phyloP scores from a whole-genome alignment of 2,888 invertebrate species.

The Plagodis dolabraria region DNA sequence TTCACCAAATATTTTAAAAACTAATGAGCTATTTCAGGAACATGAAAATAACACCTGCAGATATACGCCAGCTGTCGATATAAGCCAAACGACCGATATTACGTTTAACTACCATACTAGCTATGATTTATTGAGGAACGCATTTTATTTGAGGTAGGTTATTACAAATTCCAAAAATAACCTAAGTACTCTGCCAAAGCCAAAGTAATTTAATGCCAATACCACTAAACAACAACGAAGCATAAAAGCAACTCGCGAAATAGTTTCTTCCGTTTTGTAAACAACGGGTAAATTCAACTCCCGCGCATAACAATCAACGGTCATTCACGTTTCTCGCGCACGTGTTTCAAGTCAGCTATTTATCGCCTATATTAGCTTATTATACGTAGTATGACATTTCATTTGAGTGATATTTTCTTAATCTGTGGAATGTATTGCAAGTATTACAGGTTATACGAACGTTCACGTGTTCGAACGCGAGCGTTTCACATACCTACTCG shows the following conservation, averaged over 20 bases:
- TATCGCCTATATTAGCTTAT: background rate
- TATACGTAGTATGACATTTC: no score
- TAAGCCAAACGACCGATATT: no score
- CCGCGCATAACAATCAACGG: conserved; percentile 27
- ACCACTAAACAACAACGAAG: conserved; percentile 4
- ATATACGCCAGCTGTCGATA: no score
- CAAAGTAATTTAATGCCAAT: conserved; percentile 38
- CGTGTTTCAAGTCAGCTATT: conserved; percentile 46
- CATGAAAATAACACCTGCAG: no score
- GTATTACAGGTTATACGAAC: background rate
- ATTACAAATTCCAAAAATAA: conserved; percentile 31
- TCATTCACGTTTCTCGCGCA: conserved; percentile 49
- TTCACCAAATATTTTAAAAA: no score
- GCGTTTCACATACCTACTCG: no score
- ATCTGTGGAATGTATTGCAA: background rate
- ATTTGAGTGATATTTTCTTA: no score
- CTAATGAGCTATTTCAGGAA: no score
- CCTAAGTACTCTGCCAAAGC: conserved; percentile 18
- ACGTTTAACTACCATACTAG: no score
- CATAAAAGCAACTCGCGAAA: conserved; percentile 28
- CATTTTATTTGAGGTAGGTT: conserved; percentile 48
- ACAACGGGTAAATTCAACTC: conserved; percentile 36
- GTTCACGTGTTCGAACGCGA: no score
- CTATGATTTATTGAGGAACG: background rate
- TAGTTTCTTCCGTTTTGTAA: conserved; percentile 33